Evolutionary conservation across 2,797 vertebrate genomes (phyloP).

Genomic region (Myotis planiceps): DNA sequence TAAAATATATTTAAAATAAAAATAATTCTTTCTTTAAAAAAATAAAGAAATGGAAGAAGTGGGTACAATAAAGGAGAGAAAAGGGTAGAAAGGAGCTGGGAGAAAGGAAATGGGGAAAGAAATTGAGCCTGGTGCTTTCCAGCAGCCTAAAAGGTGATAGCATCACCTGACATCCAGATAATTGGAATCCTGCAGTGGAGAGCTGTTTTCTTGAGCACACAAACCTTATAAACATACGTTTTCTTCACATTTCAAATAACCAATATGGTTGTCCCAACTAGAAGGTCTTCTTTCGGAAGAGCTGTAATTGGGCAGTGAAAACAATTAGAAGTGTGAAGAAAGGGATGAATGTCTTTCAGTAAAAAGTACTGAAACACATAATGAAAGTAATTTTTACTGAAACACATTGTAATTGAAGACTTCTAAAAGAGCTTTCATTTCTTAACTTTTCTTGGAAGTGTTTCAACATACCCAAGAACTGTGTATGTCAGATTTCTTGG

Average conservation of each 20-base stretch:
- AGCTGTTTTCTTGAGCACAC: not conserved
- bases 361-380: conserved; percentile 66
- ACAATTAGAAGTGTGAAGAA: conserved; percentile 76
- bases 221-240: not conserved
- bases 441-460: conserved; percentile 87
- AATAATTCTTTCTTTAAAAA: no score
- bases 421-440: conserved; percentile 84
- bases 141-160: not conserved
- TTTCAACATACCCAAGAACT: conserved; percentile 84
- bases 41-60: not conserved
- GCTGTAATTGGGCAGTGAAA: conserved; percentile 69
- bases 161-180: not conserved
- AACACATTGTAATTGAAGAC: conserved; percentile 88
- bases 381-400: conserved; percentile 84
- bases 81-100: not conserved
- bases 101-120: not conserved
- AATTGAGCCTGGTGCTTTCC: not conserved
- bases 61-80: not conserved
- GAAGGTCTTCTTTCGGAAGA: conserved; percentile 58
- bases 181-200: not conserved
- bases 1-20: no score
- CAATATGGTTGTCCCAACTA: not conserved
- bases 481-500: conserved; percentile 87
- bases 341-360: conserved; percentile 59
- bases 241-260: not conserved